Evolutionary conservation across 2,797 vertebrate genomes (phyloP), one percentile per base, ranked within the genome.

Genomic region (Toxotes lorentzi): DNA sequence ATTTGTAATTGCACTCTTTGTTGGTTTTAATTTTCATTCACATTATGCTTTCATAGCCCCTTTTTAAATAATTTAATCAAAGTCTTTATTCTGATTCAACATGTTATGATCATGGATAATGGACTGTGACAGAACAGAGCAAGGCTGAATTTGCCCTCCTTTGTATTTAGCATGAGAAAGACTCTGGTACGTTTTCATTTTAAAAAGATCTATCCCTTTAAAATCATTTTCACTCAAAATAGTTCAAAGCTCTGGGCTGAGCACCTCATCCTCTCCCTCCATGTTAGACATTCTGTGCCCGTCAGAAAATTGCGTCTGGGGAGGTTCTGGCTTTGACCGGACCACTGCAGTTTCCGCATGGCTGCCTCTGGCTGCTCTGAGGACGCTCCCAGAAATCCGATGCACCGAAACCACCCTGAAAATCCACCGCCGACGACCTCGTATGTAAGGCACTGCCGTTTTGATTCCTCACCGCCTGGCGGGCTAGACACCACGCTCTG

Each of bases 301-400:
- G 74, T 88, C 87, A 85, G 88, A 87, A 81, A 85, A 85, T 70
- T 84, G 88, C 54, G 19, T 92, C 88, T 86, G 68, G 86, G 89
- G 89, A 91, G 73, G 82, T 84, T 90, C 74, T 38, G 32, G 85
- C 88, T 91, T 88, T 91, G 90, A 92, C 88, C 73, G 61, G 89
- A 89, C 90, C 82, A 70, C 89, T 88, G 89, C 89, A 88, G 89
- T 92, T 93, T 93, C 87, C 79, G 59, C 92, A 84, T 89, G 90
- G 89, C 86, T 91, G 89, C 84, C 87, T 86, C 86, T 85, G 82
- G 85, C 87, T 88, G 89, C 88, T 93, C 82, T 7, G 75, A 91
- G 81, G 74, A 92, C 30, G 85, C 90, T 90, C 85, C 70, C 88
- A 90, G 91, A 93, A 92, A 93, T 86, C 79, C 60, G 78, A 92